Evolutionary conservation across 2,113 vertebrate species (phyloP), one percentile per base, ranked within the genome.

Genomic region (Dromiciops gliroides): DNA sequence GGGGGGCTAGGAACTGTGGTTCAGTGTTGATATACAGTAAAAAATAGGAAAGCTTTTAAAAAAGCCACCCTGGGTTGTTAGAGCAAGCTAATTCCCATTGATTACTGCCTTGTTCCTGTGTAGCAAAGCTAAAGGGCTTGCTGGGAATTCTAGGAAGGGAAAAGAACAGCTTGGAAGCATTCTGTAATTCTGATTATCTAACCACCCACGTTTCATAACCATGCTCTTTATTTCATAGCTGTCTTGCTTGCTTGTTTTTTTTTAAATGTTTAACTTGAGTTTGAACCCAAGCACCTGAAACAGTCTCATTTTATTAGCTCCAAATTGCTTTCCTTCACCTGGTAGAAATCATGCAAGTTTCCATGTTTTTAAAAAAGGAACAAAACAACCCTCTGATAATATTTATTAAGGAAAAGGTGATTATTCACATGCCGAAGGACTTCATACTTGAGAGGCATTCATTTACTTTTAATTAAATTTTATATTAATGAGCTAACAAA

Each of bases 141-240:
- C 97, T 96, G 92, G 67, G 56, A 91, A 95, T 26, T 91, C 97
- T 96, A 93, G 56, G 56, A 92, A 95, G 91, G 50, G 96, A 94
- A 97, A 98, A 97, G 91, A 52, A 97, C 60, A 95, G 50, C 48
- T 98, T 96, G 93, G 94, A 93, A 92, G 88, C 60, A 5, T 91
- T 98, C 90, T 95, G 93, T 50, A 97, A 47, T 96, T 97, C 93
- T 95, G 94, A 96, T 96, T 51, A 93, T 96, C 28, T 93, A 97
- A 96, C 96, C 24, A 0, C 94, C 51, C 37, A 95, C 93, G 26
- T 94, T 92, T 91, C 96, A 94, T 96, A 97, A 97, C 91, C 94
- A 50, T 19, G 88, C 0, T 5, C 3, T 96, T 83, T 96, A 90
- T 92, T 95, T 97, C 95, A 97, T 94, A 48, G 48, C 14, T 93